phyloP scores from a whole-genome alignment of 2,888 invertebrate genomes.

The Idaea dimidiata region DNA sequence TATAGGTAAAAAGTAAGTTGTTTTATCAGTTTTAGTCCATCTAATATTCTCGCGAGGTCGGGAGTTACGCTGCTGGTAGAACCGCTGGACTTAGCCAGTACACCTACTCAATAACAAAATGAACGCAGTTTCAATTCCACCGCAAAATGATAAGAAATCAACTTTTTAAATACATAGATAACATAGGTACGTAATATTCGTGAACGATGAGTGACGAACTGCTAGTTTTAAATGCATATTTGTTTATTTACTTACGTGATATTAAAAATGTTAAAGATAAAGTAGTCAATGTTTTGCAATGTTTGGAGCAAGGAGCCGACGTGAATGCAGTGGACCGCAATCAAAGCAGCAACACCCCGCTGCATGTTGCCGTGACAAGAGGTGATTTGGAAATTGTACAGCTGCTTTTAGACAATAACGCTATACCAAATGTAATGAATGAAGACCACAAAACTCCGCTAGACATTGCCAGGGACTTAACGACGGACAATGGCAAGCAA shows the following conservation, averaged over 20 bases:
- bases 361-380: constrained; percentile 33
- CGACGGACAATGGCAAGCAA: constrained; percentile 10
- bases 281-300: constrained; percentile 22
- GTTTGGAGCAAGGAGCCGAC: constrained; percentile 30
- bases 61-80: too few species aligned
- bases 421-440: constrained; percentile 24
- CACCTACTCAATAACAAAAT: too few species aligned
- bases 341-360: constrained; percentile 26
- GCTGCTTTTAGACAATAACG: constrained; percentile 27
- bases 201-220: constrained; percentile 11
- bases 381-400: constrained; percentile 25
- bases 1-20: too few species aligned
- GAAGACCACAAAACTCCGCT: constrained; percentile 27
- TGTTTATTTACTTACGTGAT: constrained; percentile 28
- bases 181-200: too few species aligned
- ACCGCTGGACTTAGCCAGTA: too few species aligned
- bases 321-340: constrained; percentile 34
- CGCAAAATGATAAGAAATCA: too few species aligned
- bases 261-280: constrained; percentile 20
- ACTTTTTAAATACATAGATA: too few species aligned
- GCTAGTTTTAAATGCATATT: constrained; percentile 18
- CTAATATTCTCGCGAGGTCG: too few species aligned
- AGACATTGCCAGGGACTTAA: constrained; percentile 24
- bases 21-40: too few species aligned
- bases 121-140: too few species aligned